Base-by-base conservation (phyloP, 2,797 vertebrate species). In the Phrynocephalus forsythii region DNA sequence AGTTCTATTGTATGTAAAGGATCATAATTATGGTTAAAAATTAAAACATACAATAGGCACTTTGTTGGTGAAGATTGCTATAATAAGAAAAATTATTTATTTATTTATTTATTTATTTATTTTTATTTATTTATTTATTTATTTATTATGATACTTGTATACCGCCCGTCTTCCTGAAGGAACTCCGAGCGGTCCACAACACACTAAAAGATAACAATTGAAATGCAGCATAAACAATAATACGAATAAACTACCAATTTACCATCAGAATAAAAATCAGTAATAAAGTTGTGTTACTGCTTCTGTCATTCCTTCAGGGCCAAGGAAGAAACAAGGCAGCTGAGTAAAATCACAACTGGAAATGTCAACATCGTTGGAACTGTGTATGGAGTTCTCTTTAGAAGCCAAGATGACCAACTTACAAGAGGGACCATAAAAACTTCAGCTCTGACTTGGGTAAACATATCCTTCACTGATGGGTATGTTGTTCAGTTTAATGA, bases 341-440 rank as follows among this genome's bases (percentile, higher is more conserved):
- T 20, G n/a, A 28, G 24, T 38, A 82, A 13, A 83, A 82, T 0
- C 8, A 52, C 48, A 1, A 82, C 83, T 67, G 72, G 75, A 38
- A 88, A 86, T 3, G 16, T 6, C 13, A 69, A 44, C 66, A 88
- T 67, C 56, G 56, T 87, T 60, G 72, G 11, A 86, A 52, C 2
- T 71, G 11, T 16, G 10, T 44, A 24, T 44, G 85, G 33, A 67
- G 81, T 82, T 90, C 87, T 75, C 63, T 75, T 6, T 18, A 5
- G 84, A 90, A 90, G 86, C 2, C 30, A 90, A 76, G 18, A 20
- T 66, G 68, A 0, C 76, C 84, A 87, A 80, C 44, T 18, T 26
- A 24, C 6, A 0, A 0, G 5, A 18, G 78, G 85, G 56, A n/a
- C 72, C 68, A 72, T n/a, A 83, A 83, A 63, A 72, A 84, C 71